These are phyloP conservation scores for Panorpa germanica DNA, from an alignment of 2,888 invertebrate genomes.

Conservation along the genomic window DNA sequence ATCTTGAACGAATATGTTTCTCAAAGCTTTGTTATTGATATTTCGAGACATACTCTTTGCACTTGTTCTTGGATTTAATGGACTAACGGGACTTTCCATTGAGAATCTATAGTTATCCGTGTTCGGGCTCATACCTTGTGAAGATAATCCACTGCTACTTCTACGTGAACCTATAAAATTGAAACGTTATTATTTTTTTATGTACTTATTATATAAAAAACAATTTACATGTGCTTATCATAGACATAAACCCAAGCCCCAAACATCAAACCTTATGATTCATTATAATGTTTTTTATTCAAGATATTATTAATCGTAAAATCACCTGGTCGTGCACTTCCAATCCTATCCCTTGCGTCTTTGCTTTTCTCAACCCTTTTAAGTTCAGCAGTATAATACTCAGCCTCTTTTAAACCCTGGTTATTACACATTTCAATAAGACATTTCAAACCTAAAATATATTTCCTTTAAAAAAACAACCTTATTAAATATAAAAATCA, in stretches of 20 bases:
- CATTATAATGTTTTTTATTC: too few relatives aligned
- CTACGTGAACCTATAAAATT: conserved; percentile 8
- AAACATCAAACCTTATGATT: not conserved
- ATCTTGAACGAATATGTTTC: too few relatives aligned
- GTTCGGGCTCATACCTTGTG: not conserved
- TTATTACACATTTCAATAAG: conserved; percentile 78
- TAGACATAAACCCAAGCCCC: conserved; percentile 4
- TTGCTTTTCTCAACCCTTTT: conserved; percentile 38
- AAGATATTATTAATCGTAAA: too few relatives aligned
- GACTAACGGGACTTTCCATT: conserved; percentile 3
- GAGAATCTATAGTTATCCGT: conserved; percentile 1
- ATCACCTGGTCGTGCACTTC: conserved; percentile 13
- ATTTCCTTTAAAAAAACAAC: too few relatives aligned
- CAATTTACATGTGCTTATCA: not conserved
- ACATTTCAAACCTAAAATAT: conserved; percentile 70
- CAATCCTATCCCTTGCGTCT: conserved; percentile 18
- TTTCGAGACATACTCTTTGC: not conserved
- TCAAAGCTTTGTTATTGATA: not conserved
- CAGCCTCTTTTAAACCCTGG: conserved; percentile 76
- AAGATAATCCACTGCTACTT: conserved; percentile 4
- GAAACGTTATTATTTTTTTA: conserved; percentile 7
- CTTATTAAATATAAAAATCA: too few relatives aligned
- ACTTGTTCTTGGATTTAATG: not conserved
- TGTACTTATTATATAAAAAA: conserved; percentile 1
- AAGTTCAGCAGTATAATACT: conserved; percentile 66